A percentile compares a stretch with the other conserved stretches of the same genome.
These are phyloP conservation scores for Brachypterus glaber DNA, from an alignment of 2,888 invertebrate species.

Conservation along the genomic window DNA sequence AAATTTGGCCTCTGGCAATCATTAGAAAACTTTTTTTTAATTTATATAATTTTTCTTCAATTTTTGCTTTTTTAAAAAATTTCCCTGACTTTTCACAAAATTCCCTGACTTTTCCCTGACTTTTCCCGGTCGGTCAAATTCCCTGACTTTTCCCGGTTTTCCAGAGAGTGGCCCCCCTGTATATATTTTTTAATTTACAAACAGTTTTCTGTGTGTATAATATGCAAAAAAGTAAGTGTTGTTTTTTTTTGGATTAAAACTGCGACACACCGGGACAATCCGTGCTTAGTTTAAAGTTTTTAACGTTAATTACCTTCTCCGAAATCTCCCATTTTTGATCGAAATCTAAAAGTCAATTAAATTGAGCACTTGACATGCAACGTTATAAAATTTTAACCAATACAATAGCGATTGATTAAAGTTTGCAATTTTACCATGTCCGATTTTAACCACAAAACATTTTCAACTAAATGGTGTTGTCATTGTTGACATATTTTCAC, in stretches of 20 bases:
- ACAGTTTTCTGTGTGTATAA: background rate
- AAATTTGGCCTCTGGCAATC: too few relatives aligned
- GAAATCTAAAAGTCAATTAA: constrained; percentile 24
- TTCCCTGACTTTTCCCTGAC: too few relatives aligned
- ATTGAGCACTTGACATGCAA: constrained; percentile 26
- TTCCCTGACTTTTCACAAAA: too few relatives aligned
- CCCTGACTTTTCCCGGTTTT: too few relatives aligned
- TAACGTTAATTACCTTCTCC: constrained; percentile 34
- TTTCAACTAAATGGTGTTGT: constrained; percentile 23
- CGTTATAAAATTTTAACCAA: constrained; percentile 21
- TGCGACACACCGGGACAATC: background rate
- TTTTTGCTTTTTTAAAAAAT: too few relatives aligned
- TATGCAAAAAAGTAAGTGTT: constrained; percentile 4
- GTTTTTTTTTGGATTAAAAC: background rate
- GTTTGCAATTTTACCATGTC: constrained; percentile 1
- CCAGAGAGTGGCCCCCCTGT: too few relatives aligned
- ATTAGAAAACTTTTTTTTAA: too few relatives aligned
- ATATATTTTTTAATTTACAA: too few relatives aligned
- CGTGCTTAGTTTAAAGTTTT: constrained; percentile 4
- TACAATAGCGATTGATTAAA: constrained; percentile 21
- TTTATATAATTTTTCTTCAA: too few relatives aligned
- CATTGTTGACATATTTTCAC: constrained; percentile 32
- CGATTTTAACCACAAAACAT: background rate
- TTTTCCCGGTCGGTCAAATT: too few relatives aligned
- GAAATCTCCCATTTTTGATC: constrained; percentile 34